These are phyloP conservation scores for Drosophila limbata DNA, from an alignment of 2,888 invertebrate genomes.

Conservation along the genomic window DNA sequence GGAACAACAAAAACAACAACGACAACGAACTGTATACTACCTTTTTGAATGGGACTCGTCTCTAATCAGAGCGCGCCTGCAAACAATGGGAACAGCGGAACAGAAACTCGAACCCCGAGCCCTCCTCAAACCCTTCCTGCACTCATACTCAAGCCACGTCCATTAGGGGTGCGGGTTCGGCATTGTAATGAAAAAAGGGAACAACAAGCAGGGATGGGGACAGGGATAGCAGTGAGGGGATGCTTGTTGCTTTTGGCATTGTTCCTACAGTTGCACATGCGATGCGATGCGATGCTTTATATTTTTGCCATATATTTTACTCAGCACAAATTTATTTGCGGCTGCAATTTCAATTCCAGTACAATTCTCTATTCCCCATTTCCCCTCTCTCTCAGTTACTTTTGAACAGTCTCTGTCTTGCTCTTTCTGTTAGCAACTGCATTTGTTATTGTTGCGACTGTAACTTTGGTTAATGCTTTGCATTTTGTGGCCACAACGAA, in stretches of 20 bases:
- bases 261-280: slow-evolving; percentile 76
- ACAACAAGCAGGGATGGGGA: slow-evolving; percentile 8
- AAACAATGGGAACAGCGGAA: slow-evolving; percentile 63
- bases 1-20: slow-evolving; percentile 21
- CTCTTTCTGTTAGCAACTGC: slow-evolving; percentile 37
- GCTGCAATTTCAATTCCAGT: slow-evolving; percentile 70
- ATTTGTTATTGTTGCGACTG: slow-evolving; percentile 76
- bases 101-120: slow-evolving; percentile 21
- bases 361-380: not conserved
- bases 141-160: slow-evolving; percentile 27
- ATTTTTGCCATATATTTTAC: slow-evolving; percentile 74
- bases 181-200: slow-evolving; percentile 75
- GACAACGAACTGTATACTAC: slow-evolving; percentile 53
- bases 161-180: slow-evolving; percentile 39
- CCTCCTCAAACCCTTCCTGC: not conserved
- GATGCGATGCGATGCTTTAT: slow-evolving; percentile 73
- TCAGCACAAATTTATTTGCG: slow-evolving; percentile 76
- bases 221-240: slow-evolving; percentile 7
- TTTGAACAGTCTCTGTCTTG: not conserved
- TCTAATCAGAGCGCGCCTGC: slow-evolving; percentile 79
- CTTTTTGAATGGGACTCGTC: slow-evolving; percentile 66
- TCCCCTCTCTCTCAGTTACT: not conserved
- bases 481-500: slow-evolving; percentile 72
- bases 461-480: slow-evolving; percentile 77
- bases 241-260: slow-evolving; percentile 78